These are phyloP conservation scores for Tribolium castaneum DNA, from an alignment of 1,140 invertebrate species.

Conservation along the genomic window DNA sequence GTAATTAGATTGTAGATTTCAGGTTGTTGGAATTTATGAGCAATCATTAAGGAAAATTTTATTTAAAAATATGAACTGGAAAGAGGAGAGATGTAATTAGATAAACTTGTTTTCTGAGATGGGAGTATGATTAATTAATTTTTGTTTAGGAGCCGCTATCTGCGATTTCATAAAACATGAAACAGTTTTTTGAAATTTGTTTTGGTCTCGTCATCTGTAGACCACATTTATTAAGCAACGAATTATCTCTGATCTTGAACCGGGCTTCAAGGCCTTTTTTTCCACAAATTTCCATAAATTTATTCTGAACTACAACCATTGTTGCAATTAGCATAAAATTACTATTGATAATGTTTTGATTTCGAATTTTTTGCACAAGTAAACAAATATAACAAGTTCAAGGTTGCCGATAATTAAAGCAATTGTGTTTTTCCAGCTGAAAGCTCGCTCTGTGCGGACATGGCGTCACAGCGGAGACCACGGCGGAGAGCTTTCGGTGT, in stretches of 20 bases:
- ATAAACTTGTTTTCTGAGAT: background rate
- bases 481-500: conserved; percentile 77
- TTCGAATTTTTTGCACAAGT: conserved; percentile 1
- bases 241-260: conserved; percentile 33
- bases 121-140: background rate
- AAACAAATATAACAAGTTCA: conserved; percentile 28
- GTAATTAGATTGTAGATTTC: too few relatives aligned
- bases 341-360: conserved; percentile 22
- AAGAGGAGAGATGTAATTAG: background rate
- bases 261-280: conserved; percentile 17
- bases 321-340: conserved; percentile 35
- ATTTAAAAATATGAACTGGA: background rate
- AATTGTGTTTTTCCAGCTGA: conserved; percentile 70
- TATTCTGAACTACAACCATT: conserved; percentile 22
- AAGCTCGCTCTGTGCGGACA: conserved; percentile 73
- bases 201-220: background rate
- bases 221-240: background rate
- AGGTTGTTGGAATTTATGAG: background rate
- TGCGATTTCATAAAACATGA: background rate
- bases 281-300: conserved; percentile 14
- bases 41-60: background rate
- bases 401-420: background rate
- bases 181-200: conserved; percentile 4
- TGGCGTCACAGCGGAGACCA: conserved; percentile 77
- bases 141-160: background rate